A percentile compares a stretch with the other conserved stretches of the same genome.
Evolutionary conservation across 2,888 invertebrate species (phyloP).

Genomic region (Platypus cylindrus): DNA sequence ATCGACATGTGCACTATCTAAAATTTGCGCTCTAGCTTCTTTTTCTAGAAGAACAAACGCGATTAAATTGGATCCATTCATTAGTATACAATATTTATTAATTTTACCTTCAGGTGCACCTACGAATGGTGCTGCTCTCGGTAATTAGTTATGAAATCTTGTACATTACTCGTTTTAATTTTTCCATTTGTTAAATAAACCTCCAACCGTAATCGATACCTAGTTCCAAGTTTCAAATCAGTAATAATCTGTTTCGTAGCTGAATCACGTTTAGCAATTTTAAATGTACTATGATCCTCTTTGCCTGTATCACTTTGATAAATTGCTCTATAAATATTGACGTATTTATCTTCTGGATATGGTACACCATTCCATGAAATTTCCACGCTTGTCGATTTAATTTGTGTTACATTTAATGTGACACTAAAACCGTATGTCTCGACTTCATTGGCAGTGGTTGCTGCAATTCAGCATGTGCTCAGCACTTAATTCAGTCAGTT

Average conservation of each 20-base stretch:
- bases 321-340: conserved; percentile 78
- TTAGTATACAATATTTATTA: too few relatives aligned
- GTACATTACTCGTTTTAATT: conserved; percentile 79
- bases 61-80: too few relatives aligned
- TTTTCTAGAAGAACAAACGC: too few relatives aligned
- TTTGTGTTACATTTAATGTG: conserved; percentile 57
- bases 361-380: conserved; percentile 77
- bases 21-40: too few relatives aligned
- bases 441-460: conserved; percentile 53
- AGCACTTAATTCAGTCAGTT: conserved; percentile 65
- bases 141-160: conserved; percentile 72
- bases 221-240: conserved; percentile 64
- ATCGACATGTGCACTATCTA: too few relatives aligned
- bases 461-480: conserved; percentile 54
- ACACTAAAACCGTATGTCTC: conserved; percentile 78
- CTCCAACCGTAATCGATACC: conserved; percentile 81
- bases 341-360: conserved; percentile 78
- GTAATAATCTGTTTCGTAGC: conserved; percentile 51
- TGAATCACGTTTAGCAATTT: conserved; percentile 60
- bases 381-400: conserved; percentile 66
- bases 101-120: conserved; percentile 30
- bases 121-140: conserved; percentile 43
- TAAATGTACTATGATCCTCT: conserved; percentile 60
- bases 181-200: conserved; percentile 82
- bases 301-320: conserved; percentile 64